Conservation (phyloP, 2,797 vertebrate genomes). For the Cichlasoma orientale region DNA sequence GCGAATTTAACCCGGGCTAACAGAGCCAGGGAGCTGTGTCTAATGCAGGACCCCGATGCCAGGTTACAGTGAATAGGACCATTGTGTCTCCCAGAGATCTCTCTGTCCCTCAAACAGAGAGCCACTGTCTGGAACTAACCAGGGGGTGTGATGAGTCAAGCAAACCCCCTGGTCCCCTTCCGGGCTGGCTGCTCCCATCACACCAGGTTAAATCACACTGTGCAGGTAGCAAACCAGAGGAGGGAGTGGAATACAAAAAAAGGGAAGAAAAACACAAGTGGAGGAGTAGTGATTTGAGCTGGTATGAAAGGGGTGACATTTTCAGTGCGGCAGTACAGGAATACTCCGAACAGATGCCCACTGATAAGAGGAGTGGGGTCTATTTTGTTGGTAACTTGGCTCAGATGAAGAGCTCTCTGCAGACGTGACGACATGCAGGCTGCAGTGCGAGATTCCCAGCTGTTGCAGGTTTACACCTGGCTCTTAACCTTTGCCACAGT, state of each 20-base stretch:
- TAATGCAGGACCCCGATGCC: constrained; percentile 66
- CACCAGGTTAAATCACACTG: constrained; percentile 61
- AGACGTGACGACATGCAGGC: constrained; percentile 3
- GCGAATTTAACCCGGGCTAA: constrained; percentile 50
- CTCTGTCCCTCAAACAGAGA: constrained; percentile 67
- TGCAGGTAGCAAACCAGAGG: constrained; percentile 61
- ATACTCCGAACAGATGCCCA: not conserved
- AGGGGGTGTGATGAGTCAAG: constrained; percentile 64
- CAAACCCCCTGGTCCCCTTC: constrained; percentile 32
- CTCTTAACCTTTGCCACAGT: constrained; percentile 6
- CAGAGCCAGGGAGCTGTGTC: constrained; percentile 67
- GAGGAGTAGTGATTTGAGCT: constrained; percentile 31
- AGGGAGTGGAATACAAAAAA: constrained; percentile 15
- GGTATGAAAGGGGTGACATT: constrained; percentile 52
- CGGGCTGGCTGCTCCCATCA: constrained; percentile 70
- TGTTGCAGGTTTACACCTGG: not conserved
- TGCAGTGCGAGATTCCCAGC: not conserved
- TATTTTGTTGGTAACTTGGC: not conserved
- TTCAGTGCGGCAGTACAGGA: constrained; percentile 19
- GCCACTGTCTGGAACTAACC: constrained; percentile 68
- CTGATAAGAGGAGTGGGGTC: not conserved
- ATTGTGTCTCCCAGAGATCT: constrained; percentile 69
- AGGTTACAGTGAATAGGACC: constrained; percentile 67
- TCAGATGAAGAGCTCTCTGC: constrained; percentile 1
- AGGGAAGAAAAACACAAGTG: not conserved